These are phyloP conservation scores for Drosophila imparisetae DNA, from an alignment of 2,888 invertebrate genomes.

Conservation along the genomic window DNA sequence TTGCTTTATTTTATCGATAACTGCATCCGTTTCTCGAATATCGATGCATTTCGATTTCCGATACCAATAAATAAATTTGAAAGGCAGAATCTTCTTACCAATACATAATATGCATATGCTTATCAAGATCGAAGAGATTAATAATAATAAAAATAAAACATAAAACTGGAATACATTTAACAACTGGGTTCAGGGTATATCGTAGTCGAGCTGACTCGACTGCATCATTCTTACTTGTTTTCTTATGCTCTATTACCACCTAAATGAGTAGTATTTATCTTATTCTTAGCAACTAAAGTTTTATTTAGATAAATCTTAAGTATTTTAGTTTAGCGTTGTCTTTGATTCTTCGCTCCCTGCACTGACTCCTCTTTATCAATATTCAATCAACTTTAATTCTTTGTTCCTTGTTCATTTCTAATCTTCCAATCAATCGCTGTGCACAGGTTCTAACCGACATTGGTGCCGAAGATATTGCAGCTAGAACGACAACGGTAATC, in stretches of 20 bases:
- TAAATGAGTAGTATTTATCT: not conserved
- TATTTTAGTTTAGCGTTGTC: not conserved
- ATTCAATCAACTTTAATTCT: not conserved
- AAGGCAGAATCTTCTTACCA: too few species aligned
- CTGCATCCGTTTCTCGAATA: too few species aligned
- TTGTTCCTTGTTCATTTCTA: not conserved
- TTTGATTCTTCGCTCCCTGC: not conserved
- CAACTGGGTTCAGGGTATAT: too few species aligned
- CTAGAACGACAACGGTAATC: slow-evolving; percentile 90
- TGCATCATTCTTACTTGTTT: too few species aligned
- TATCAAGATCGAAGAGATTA: too few species aligned
- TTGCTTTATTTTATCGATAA: too few species aligned
- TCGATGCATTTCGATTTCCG: too few species aligned
- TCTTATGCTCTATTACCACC: not conserved
- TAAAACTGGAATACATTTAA: too few species aligned
- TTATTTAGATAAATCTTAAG: not conserved
- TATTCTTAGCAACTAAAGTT: not conserved
- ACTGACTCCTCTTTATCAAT: not conserved
- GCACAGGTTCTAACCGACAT: slow-evolving; percentile 84
- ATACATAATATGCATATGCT: too few species aligned
- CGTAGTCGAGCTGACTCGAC: too few species aligned
- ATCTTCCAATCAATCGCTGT: not conserved
- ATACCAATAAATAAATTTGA: too few species aligned
- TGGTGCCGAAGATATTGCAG: slow-evolving; percentile 87
- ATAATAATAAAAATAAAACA: too few species aligned